Evolutionary conservation across 2,113 vertebrate genomes (phyloP).

Genomic region (Argyrosomus japonicus): DNA sequence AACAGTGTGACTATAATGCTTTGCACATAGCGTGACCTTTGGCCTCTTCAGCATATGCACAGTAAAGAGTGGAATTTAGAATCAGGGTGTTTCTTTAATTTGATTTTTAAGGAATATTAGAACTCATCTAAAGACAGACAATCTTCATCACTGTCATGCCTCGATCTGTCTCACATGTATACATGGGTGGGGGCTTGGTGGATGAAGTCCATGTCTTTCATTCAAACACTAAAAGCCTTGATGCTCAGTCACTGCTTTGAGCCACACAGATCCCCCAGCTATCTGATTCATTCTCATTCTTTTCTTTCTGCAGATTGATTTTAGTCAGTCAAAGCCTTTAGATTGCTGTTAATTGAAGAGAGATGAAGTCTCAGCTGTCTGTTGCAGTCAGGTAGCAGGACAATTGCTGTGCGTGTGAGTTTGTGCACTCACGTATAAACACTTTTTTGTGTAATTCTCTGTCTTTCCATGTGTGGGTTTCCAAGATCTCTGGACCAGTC

Average conservation of each 20-base stretch:
- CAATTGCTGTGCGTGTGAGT: conserved; percentile 15
- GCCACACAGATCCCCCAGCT: too few species aligned
- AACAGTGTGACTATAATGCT: not conserved
- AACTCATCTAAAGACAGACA: not conserved
- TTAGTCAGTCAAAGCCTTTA: conserved; percentile 28
- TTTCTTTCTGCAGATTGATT: conserved; percentile 21
- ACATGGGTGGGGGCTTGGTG: not conserved
- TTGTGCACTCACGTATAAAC: not conserved
- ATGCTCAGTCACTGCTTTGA: conserved; percentile 5
- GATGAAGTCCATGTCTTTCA: conserved; percentile 1
- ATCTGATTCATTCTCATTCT: conserved; percentile 1
- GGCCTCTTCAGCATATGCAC: not conserved
- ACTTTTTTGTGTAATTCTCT: conserved; percentile 25
- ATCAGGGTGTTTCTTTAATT: not conserved
- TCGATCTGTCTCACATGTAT: not conserved
- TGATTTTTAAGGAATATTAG: not conserved
- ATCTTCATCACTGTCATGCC: not conserved
- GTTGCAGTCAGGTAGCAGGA: conserved; percentile 28
- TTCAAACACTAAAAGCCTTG: not conserved
- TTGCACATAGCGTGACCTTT: not conserved
- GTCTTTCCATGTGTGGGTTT: conserved; percentile 42
- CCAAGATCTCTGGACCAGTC: conserved; percentile 31
- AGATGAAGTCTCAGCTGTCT: not conserved
- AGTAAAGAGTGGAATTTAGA: not conserved
- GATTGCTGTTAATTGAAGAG: conserved; percentile 23